phyloP scores from a whole-genome alignment of 2,113 vertebrate species.

The Brachyistius frenatus region DNA sequence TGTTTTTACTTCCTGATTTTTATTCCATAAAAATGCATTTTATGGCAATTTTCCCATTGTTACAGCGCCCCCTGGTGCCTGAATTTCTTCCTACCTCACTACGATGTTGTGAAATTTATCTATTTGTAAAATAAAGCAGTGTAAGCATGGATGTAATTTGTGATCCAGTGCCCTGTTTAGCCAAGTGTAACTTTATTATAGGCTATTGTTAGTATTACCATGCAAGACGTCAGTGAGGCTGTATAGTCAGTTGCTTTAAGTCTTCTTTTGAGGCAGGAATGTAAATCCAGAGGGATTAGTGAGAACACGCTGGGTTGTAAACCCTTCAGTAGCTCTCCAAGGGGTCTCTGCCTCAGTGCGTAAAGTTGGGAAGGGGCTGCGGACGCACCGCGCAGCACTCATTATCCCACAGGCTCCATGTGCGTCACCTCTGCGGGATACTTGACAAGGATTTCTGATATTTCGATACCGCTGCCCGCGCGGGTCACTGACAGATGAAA shows the following conservation, averaged over 20 bases:
- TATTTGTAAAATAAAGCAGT: neutral
- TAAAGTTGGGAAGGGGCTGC: constrained; percentile 58
- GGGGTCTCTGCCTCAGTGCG: constrained; percentile 75
- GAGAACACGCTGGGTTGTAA: constrained; percentile 65
- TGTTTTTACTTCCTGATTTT: neutral
- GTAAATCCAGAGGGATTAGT: constrained; percentile 79
- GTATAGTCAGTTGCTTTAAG: constrained; percentile 3
- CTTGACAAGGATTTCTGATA: constrained; percentile 43
- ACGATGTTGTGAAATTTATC: neutral
- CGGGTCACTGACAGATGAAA: constrained; percentile 55
- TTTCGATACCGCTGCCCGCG: constrained; percentile 6
- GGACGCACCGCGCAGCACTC: constrained; percentile 52
- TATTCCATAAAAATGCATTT: neutral
- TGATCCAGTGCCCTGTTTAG: neutral
- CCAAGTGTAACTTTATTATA: neutral
- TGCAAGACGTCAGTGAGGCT: neutral
- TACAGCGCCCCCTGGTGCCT: neutral
- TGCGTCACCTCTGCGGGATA: constrained; percentile 62
- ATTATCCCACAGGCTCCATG: constrained; percentile 44
- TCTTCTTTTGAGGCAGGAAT: constrained; percentile 74
- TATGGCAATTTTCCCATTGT: neutral
- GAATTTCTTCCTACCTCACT: too few relatives aligned
- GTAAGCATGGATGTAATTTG: neutral
- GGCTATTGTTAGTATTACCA: neutral
- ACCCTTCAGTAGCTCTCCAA: constrained; percentile 65